These are phyloP conservation scores for Lates calcarifer DNA, from an alignment of 2,113 vertebrate species.

Conservation along the genomic window DNA sequence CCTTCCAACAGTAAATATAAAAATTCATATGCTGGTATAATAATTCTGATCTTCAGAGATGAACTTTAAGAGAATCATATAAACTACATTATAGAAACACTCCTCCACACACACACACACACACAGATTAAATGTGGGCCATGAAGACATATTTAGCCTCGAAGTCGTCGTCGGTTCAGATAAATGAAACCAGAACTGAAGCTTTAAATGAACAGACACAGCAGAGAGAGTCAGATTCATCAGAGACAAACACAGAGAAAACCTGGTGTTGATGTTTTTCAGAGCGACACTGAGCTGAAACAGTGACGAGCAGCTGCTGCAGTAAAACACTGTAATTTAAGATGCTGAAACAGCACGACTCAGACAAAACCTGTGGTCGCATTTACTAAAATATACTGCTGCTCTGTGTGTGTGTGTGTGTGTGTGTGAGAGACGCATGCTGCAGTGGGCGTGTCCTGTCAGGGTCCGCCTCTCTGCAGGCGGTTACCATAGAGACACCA, in stretches of 20 bases:
- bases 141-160: constrained; percentile 3
- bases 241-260: neutral
- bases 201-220: neutral
- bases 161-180: neutral
- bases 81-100: too few relatives aligned
- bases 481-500: constrained; percentile 77
- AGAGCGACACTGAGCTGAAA: neutral
- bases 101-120: constrained; percentile 16
- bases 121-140: constrained; percentile 18
- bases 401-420: constrained; percentile 24
- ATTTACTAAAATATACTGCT: constrained; percentile 40
- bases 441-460: constrained; percentile 73
- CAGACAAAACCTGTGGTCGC: constrained; percentile 40
- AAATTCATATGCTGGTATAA: too few relatives aligned
- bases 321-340: constrained; percentile 34
- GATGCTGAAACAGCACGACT: constrained; percentile 43
- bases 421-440: constrained; percentile 44
- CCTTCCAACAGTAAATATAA: too few relatives aligned
- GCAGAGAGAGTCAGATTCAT: neutral
- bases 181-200: neutral
- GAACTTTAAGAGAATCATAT: too few relatives aligned
- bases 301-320: constrained; percentile 1
- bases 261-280: neutral
- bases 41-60: too few relatives aligned
- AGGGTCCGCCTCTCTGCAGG: constrained; percentile 71